phyloP scores from a whole-genome alignment of 2,797 vertebrate species.

The Sorex maritimensis region DNA sequence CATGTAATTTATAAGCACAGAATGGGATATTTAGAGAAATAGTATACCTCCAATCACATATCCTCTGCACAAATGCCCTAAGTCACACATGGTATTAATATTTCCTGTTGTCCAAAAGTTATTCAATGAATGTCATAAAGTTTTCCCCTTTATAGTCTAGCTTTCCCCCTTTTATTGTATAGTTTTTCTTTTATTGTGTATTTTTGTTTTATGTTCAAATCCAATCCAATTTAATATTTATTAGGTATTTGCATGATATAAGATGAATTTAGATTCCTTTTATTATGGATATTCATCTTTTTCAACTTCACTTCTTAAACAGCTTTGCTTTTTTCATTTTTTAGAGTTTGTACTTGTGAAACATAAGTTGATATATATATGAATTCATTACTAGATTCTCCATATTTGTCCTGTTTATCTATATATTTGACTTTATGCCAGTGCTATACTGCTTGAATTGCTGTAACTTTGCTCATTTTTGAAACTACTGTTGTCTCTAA shows the following conservation, averaged over 20 bases:
- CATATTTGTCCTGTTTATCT: background rate
- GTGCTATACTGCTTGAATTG: background rate
- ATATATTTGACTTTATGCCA: conserved; percentile 13
- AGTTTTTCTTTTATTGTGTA: too few species aligned
- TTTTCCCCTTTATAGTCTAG: background rate
- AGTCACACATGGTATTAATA: background rate
- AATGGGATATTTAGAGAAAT: background rate
- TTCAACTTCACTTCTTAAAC: background rate
- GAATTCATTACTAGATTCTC: conserved; percentile 6
- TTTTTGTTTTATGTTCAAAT: background rate
- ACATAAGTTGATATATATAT: conserved; percentile 5
- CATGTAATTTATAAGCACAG: background rate
- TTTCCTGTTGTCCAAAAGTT: background rate
- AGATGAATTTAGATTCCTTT: background rate
- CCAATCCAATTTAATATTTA: background rate
- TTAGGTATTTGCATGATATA: background rate
- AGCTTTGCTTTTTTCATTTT: background rate
- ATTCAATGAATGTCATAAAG: background rate
- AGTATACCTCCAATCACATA: background rate
- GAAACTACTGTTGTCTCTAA: background rate
- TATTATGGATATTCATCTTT: background rate
- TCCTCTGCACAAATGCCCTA: background rate
- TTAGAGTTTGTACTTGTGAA: background rate
- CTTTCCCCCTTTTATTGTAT: too few species aligned
- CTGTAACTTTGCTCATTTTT: conserved; percentile 46